Conservation (phyloP, 1,140 invertebrate species). For the Heterodera carotae region DNA sequence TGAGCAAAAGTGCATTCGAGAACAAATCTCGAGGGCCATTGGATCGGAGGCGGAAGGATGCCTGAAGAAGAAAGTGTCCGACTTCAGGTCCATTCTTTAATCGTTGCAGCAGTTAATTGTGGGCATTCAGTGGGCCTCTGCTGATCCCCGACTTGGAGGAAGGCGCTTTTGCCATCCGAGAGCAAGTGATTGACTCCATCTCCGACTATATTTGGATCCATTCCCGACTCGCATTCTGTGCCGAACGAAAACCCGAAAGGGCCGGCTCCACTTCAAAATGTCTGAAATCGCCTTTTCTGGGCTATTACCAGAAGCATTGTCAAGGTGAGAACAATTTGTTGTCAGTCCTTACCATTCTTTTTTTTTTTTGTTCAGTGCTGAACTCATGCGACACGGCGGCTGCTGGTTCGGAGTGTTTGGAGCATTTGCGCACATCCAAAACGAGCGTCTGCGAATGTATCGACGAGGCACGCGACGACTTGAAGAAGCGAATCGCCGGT, state of each 20-base stretch:
- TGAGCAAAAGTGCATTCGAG: constrained; percentile 64
- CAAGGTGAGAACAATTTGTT: constrained; percentile 28
- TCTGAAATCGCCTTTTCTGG: constrained; percentile 57
- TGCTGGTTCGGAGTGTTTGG: constrained; percentile 41
- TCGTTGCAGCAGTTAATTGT: constrained; percentile 58
- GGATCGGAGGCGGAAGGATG: constrained; percentile 59
- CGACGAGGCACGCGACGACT: constrained; percentile 60
- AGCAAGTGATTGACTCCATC: constrained; percentile 64
- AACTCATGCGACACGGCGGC: constrained; percentile 49
- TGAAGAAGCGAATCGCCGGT: constrained; percentile 60
- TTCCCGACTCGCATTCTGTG: constrained; percentile 61
- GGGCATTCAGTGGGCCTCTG: constrained; percentile 35
- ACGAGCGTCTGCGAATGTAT: constrained; percentile 62
- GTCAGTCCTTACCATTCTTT: constrained; percentile 18
- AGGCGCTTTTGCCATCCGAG: constrained; percentile 24
- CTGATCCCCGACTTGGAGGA: constrained; percentile 59
- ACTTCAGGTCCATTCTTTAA: constrained; percentile 45
- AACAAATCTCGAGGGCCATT: constrained; percentile 63
- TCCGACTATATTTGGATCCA: constrained; percentile 65
- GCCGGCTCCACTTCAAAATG: constrained; percentile 55
- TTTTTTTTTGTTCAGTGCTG: constrained; percentile 43
- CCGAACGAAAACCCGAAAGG: constrained; percentile 62
- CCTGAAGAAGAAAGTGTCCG: constrained; percentile 55
- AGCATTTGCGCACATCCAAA: constrained; percentile 45
- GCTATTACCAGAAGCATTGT: constrained; percentile 52